Base-by-base conservation (phyloP, 2,888 invertebrate species). In the Orthosia gracilis region DNA sequence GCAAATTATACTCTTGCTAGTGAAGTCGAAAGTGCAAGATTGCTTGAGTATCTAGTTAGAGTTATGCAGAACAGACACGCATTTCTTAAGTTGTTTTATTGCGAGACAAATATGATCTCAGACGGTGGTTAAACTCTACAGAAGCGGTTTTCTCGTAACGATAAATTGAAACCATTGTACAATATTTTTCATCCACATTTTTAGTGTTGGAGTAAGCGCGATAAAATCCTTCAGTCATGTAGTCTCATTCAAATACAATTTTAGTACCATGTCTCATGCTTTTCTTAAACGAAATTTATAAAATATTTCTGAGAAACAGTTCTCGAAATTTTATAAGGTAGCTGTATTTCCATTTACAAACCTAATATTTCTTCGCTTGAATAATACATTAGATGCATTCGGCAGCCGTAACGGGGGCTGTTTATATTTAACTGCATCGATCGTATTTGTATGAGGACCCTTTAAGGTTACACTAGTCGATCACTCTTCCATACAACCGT, bases 81-180 rank as follows among this genome's bases (percentile, higher is more conserved):
- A 23, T 63, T 50, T 54, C 52, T 68, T 54, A 55, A 55, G 7
- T 54, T 64, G 26, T 80, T 75, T 66, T 52, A 63, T 67, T 55
- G 21, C 21, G n/a, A 63, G 45, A 40, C 21, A 62, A 65, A 69
- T 21, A 58, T 62, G 23, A 49, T 79, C n/a, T 47, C 40, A 61
- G 52, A 66, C 21, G 23, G 40, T 7, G 13, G 15, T 40, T 40
- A 55, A 67, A 26, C 1, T 5, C 26, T 40, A 73, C 21, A 50
- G 17, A 45, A 50, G 45, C 9, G 1, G 4, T 59, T 69, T 75
- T 49, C 21, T 50, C 13, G 3, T 45, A 15, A 40, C 18, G 23
- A 40, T 11, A 11, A 54, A 69, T 58, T 4, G 4, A n/a, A 21
- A 50, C 50, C 12, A 12, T 21, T 17, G 23, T 73, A 50, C 4